A percentile compares a stretch with the other conserved stretches of the same genome.
Conservation (phyloP, 2,888 invertebrate genomes). For the Torymus tubicola region DNA sequence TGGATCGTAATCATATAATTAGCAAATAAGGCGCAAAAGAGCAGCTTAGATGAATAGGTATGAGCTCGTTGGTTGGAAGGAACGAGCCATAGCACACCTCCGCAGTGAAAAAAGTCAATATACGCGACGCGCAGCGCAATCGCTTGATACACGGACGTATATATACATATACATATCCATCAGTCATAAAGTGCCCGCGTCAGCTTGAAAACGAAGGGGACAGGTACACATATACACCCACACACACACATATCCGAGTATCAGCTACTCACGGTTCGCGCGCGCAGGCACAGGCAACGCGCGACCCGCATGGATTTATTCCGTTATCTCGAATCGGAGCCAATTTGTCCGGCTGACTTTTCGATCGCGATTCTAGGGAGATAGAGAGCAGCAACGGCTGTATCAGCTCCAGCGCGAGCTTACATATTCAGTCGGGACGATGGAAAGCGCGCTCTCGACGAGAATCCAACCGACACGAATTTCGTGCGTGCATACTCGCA, state of each 20-base stretch:
- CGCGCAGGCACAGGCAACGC: not conserved
- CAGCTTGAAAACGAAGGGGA: constrained; percentile 30
- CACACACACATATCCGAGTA: not conserved
- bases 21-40: constrained; percentile 13
- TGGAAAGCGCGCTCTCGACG: not conserved
- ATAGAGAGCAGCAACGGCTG: constrained; percentile 14
- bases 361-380: constrained; percentile 34
- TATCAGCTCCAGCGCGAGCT: not conserved
- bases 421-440: not conserved
- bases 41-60: constrained; percentile 8
- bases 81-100: not conserved
- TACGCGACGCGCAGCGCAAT: not conserved
- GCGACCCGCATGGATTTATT: constrained; percentile 49
- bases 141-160: constrained; percentile 8
- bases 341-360: constrained; percentile 58
- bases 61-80: not conserved
- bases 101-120: constrained; percentile 1
- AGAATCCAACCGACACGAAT: constrained; percentile 18
- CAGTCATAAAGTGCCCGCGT: constrained; percentile 47
- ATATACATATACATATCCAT: constrained; percentile 28
- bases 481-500: not conserved
- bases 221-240: constrained; percentile 2
- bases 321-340: constrained; percentile 53
- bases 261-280: not conserved
- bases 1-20: not conserved